These are phyloP conservation scores for Psephotus haematonotus DNA, from an alignment of 2,113 vertebrate species.

Conservation along the genomic window DNA sequence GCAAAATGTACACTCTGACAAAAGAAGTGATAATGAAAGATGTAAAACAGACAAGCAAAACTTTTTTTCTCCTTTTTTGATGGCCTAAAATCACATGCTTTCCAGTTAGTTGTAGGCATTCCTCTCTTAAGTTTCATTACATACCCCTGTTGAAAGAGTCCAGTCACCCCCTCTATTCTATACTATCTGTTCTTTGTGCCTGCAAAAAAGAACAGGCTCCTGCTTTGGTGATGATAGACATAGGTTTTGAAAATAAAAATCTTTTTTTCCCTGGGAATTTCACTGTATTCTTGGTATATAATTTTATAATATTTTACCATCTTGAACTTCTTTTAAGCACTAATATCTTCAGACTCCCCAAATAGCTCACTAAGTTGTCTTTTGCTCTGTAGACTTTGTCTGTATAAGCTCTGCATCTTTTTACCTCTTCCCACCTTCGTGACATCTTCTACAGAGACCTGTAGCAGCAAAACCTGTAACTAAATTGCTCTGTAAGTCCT, in stretches of 20 bases:
- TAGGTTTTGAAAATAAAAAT: not conserved
- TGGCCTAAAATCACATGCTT: not conserved
- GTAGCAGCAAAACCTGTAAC: not conserved
- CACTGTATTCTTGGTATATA: not conserved
- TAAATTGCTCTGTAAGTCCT: not conserved
- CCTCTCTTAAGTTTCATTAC: not conserved
- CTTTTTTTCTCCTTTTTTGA: not conserved
- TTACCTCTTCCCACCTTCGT: not conserved
- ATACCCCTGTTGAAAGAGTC: accelerated
- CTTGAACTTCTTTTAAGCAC: not conserved
- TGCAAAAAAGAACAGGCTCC: not conserved
- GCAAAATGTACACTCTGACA: not conserved
- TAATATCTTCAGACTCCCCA: not conserved
- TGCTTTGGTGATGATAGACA: not conserved
- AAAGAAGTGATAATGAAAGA: not conserved
- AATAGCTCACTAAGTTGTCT: not conserved
- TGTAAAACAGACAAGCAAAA: not conserved
- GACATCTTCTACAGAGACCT: not conserved
- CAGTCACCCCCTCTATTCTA: accelerated
- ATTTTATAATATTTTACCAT: not conserved
- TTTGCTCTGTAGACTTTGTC: not conserved
- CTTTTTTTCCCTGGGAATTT: not conserved
- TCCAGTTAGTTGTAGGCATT: not conserved
- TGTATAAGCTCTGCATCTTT: not conserved
- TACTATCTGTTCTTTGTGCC: accelerated